These are phyloP conservation scores for Bombyx huttoni DNA, from an alignment of 2,888 invertebrate genomes.

Conservation along the genomic window DNA sequence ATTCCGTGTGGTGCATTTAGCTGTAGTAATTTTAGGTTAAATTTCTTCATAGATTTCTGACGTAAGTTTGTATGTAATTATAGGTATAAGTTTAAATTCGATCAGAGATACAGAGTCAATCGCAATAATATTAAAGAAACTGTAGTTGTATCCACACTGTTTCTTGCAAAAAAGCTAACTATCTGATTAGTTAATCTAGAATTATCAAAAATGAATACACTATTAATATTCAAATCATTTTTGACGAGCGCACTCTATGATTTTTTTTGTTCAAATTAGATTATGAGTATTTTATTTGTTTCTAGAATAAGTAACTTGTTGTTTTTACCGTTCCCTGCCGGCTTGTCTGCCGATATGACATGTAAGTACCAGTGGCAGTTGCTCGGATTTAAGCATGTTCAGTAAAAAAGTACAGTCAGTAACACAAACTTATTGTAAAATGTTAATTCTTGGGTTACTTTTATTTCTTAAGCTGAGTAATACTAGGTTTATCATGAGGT, in stretches of 20 bases:
- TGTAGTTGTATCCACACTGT: too few relatives aligned
- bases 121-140: too few relatives aligned
- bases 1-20: too few relatives aligned
- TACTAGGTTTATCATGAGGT: too few relatives aligned
- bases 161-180: too few relatives aligned
- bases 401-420: constrained; percentile 9
- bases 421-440: background rate
- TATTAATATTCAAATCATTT: background rate
- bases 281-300: background rate
- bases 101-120: too few relatives aligned
- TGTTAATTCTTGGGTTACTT: background rate
- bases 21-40: too few relatives aligned
- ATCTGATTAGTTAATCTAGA: too few relatives aligned
- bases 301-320: background rate
- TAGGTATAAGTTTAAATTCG: too few relatives aligned
- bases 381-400: constrained; percentile 6
- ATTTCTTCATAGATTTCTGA: too few relatives aligned
- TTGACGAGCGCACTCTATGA: background rate
- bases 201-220: background rate
- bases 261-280: background rate
- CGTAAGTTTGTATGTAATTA: too few relatives aligned
- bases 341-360: background rate
- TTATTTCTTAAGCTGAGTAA: too few relatives aligned
- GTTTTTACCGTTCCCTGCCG: background rate
- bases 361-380: background rate